A percentile compares a stretch with the other conserved stretches of the same genome.
Conservation (phyloP, 2,888 invertebrate genomes). For the Luperina testacea region DNA sequence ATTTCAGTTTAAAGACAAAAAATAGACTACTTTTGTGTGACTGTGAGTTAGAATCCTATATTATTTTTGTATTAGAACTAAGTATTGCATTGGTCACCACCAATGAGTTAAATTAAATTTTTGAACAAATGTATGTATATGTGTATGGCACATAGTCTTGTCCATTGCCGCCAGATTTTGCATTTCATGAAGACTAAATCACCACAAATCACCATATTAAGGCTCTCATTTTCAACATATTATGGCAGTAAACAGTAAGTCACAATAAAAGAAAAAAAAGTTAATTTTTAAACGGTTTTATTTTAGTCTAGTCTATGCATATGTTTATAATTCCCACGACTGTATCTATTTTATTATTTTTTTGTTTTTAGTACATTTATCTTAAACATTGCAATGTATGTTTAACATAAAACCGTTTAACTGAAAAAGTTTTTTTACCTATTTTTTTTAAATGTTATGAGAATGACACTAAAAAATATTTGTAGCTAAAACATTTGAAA, state of each 20-base stretch:
- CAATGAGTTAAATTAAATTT: neutral
- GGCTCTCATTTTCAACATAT: no score
- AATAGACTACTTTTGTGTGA: neutral
- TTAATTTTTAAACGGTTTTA: no score
- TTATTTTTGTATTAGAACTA: neutral
- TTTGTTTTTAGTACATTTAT: no score
- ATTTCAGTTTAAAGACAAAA: neutral
- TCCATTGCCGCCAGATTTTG: neutral
- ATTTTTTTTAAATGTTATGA: neutral
- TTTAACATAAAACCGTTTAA: no score
- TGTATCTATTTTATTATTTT: no score
- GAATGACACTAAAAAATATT: conserved; percentile 6
- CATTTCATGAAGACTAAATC: no score
- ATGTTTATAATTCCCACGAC: no score
- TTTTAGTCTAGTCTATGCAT: no score
- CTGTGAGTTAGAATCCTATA: neutral
- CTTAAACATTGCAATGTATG: no score
- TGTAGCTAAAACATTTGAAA: neutral
- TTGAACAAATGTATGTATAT: no score
- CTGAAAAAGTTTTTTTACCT: no score
- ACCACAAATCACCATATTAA: no score
- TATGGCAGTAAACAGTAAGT: neutral
- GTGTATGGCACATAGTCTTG: neutral
- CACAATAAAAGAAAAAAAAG: neutral
- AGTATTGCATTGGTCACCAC: neutral